Conservation (phyloP, 2,888 invertebrate species). For the Heterodera filipjevi region DNA sequence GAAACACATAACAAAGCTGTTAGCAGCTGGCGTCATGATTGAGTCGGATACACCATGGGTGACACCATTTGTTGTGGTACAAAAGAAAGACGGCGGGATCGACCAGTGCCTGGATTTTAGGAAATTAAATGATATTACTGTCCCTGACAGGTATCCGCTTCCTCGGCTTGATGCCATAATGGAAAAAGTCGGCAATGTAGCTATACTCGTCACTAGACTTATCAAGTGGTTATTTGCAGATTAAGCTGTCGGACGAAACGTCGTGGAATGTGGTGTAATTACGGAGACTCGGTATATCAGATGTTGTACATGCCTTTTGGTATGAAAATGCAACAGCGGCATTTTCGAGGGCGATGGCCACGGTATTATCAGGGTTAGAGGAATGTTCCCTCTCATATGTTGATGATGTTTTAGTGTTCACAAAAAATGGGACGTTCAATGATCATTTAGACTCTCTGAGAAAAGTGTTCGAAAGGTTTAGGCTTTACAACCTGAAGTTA, state of each 20-base stretch:
- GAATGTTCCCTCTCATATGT: constrained; percentile 28
- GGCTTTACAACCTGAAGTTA: constrained; percentile 5
- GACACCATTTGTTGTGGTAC: constrained; percentile 27
- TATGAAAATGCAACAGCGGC: constrained; percentile 30
- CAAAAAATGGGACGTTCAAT: background rate
- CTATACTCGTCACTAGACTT: constrained; percentile 27
- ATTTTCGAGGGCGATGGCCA: constrained; percentile 29
- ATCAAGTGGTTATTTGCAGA: constrained; percentile 28
- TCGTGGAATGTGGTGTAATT: constrained; percentile 32
- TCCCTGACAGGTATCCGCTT: constrained; percentile 40
- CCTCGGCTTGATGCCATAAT: constrained; percentile 24
- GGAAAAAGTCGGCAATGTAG: constrained; percentile 24
- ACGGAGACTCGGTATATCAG: constrained; percentile 30
- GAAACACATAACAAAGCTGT: constrained; percentile 42
- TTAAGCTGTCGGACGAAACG: constrained; percentile 17
- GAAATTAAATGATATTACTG: constrained; percentile 38
- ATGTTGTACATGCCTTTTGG: constrained; percentile 38
- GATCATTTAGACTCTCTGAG: background rate
- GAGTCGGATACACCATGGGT: constrained; percentile 48
- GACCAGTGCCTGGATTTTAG: constrained; percentile 46
- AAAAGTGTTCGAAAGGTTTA: constrained; percentile 8
- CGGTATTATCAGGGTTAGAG: constrained; percentile 19
- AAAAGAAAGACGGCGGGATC: constrained; percentile 46
- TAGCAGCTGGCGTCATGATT: constrained; percentile 36
- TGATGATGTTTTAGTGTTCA: constrained; percentile 19